Percentiles rank a stretch among this genome's conserved stretches.
Evolutionary conservation across 2,797 vertebrate species (phyloP).

Genomic region (Bryconaethiops microstoma): DNA sequence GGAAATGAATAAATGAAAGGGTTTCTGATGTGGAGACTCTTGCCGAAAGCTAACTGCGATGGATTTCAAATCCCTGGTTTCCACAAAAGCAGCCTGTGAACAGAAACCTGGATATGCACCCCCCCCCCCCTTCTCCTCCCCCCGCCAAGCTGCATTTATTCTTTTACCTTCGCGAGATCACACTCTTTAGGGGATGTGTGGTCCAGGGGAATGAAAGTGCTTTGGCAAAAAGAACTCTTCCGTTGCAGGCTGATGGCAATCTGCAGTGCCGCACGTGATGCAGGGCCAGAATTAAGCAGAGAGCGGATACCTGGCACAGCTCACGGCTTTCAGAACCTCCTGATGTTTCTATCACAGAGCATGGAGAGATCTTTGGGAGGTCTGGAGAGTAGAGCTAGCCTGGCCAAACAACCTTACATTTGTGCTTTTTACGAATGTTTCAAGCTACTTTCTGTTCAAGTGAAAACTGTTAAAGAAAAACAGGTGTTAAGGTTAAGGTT

Average conservation of each 20-base stretch:
- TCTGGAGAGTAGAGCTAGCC: background rate
- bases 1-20: constrained; percentile 52
- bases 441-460: too few relatives aligned
- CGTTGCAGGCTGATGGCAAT: constrained; percentile 22
- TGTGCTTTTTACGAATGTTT: too few relatives aligned
- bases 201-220: constrained; percentile 35
- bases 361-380: background rate
- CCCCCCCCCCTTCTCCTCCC: constrained; percentile 22
- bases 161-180: constrained; percentile 40
- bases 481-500: background rate
- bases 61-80: constrained; percentile 48
- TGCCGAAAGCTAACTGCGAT: constrained; percentile 11
- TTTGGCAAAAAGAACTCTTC: constrained; percentile 19
- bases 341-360: constrained; percentile 21
- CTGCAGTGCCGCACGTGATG: background rate
- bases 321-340: constrained; percentile 14
- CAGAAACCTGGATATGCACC: constrained; percentile 53
- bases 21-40: constrained; percentile 49
- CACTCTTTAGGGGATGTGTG: constrained; percentile 12
- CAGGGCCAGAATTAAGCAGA: background rate
- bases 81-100: constrained; percentile 28
- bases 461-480: too few relatives aligned
- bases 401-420: too few relatives aligned
- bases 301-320: background rate
- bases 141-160: constrained; percentile 53